Percentiles rank a stretch among this genome's conserved stretches.
Evolutionary conservation across 2,888 invertebrate species (phyloP).

Genomic region (Chloromyia formosa): DNA sequence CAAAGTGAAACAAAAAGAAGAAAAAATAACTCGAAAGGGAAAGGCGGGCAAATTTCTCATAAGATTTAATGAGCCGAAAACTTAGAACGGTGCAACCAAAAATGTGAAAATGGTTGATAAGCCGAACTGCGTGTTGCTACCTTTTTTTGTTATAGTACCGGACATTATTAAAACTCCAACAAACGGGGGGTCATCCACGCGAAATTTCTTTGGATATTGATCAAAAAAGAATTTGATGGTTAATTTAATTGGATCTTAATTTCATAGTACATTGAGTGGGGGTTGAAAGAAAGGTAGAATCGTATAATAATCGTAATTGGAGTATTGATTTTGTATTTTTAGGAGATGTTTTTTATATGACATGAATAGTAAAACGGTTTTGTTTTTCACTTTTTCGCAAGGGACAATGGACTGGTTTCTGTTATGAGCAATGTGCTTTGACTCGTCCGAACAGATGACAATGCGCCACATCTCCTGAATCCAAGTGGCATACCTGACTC

Average conservation of each 20-base stretch:
- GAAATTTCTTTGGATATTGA: not conserved
- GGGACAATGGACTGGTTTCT: too few relatives aligned
- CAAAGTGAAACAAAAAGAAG: conserved; percentile 28
- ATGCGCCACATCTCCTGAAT: too few relatives aligned
- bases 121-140: not conserved
- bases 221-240: conserved; percentile 18
- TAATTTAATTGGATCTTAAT: conserved; percentile 47
- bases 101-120: conserved; percentile 45
- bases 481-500: too few relatives aligned
- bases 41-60: conserved; percentile 27
- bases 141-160: not conserved
- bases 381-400: too few relatives aligned
- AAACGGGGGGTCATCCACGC: conserved; percentile 2
- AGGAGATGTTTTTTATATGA: too few relatives aligned
- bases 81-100: conserved; percentile 26
- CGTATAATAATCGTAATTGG: not conserved
- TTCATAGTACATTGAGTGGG: conserved; percentile 43
- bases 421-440: too few relatives aligned
- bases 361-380: too few relatives aligned
- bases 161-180: conserved; percentile 18
- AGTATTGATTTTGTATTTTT: conserved; percentile 4
- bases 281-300: conserved; percentile 14
- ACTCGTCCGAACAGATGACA: too few relatives aligned
- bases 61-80: conserved; percentile 45
- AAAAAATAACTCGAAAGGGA: not conserved